Conservation (phyloP, 2,113 vertebrate genomes). For the Dasypus novemcinctus region DNA sequence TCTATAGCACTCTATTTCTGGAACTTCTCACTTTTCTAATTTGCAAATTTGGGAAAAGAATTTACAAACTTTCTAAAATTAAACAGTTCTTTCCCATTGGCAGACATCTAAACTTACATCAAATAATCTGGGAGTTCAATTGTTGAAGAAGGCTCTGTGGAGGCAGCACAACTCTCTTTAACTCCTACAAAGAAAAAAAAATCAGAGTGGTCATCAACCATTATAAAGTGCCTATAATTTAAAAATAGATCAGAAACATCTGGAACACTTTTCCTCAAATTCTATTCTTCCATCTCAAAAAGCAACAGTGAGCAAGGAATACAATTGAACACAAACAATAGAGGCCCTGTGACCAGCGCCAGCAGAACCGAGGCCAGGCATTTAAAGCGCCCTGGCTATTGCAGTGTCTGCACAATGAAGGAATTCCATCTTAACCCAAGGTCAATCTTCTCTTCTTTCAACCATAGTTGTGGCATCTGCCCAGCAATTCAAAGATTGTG, state of each 20-base stretch:
- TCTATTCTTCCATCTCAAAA: constrained; percentile 59
- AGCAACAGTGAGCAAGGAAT: constrained; percentile 60
- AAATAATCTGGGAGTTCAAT: constrained; percentile 88
- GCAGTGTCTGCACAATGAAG: constrained; percentile 73
- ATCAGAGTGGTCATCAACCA: constrained; percentile 48
- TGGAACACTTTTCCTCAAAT: constrained; percentile 60
- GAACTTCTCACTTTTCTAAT: constrained; percentile 54
- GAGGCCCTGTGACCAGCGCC: constrained; percentile 45
- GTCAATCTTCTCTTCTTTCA: constrained; percentile 71
- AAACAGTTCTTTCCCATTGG: constrained; percentile 28
- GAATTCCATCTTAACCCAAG: constrained; percentile 67
- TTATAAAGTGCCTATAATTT: constrained; percentile 64
- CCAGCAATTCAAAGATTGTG: constrained; percentile 73
- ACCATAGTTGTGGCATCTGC: constrained; percentile 75
- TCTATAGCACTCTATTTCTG: constrained; percentile 47
- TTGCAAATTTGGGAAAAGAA: constrained; percentile 62
- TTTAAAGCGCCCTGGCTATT: constrained; percentile 51
- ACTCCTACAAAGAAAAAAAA: constrained; percentile 79
- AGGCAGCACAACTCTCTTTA: constrained; percentile 83
- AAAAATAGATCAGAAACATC: constrained; percentile 55
- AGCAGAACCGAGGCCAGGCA: constrained; percentile 19
- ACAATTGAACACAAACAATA: constrained; percentile 64
- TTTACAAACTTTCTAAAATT: constrained; percentile 66
- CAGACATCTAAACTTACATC: constrained; percentile 84
- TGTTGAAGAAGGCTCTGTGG: constrained; percentile 84